Base-by-base conservation (phyloP, 2,797 vertebrate species). In the Manis javanica region DNA sequence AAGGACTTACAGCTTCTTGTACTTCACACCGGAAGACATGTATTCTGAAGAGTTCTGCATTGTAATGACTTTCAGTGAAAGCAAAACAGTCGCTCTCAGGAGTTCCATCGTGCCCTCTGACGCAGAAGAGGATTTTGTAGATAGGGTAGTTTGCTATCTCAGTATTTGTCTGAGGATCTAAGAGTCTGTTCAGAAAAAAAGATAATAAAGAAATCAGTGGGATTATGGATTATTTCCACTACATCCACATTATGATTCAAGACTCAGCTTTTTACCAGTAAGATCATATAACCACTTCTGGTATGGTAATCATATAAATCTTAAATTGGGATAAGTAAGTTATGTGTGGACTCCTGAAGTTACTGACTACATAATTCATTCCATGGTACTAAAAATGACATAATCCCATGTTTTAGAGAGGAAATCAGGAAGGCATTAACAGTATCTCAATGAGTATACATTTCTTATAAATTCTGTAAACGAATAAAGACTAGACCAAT, bases 11-110 rank as follows among this genome's bases (percentile, higher is more conserved):
- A 98, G 99, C 99, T 98, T 99, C 99, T 98, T 99, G 99, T 98
- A 99, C 99, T 98, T 99, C 99, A 98, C 99, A 99, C 96, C 99
- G 99, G 98, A 99, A 99, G 98, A 99, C 99, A 0, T 99, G 99
- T 98, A 99, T 99, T 98, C 99, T 99, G 99, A 99, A 99, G 98
- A 99, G 99, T 98, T 99, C 99, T 0, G 99, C 98, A 31, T 99
- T 99, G 98, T 99, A 99, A 98, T 99, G 99, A 99, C 99, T 99
- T 98, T 99, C 99, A 2, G 99, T 99, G 98, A 99, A 99, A 97
- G 99, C 99, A 95, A 99, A 99, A 98, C 99, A 99, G 98, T 99
- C 99, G 2, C 99, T 99, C 98, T 99, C 99, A 5, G 99, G 98
- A 57, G 99, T 99, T 66, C 99, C 99, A 53, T 99, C 99, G 11